Conservation (phyloP, 2,113 vertebrate genomes). For the Riparia riparia region DNA sequence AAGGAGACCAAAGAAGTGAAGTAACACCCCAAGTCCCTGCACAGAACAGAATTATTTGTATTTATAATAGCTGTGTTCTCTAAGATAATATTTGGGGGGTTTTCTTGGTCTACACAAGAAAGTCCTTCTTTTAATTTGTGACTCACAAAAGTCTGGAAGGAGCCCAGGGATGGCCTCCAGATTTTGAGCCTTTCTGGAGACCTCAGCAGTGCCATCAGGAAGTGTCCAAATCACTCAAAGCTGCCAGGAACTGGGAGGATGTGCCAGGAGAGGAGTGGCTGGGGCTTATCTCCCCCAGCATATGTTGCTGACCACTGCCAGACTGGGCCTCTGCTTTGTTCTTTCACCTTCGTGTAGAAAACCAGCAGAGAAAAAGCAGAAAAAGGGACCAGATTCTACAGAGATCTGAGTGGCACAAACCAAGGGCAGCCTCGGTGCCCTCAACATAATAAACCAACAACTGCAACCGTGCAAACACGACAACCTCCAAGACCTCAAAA, state of each 20-base stretch:
- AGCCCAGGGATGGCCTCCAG: background rate
- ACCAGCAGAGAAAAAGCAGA: background rate
- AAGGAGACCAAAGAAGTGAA: background rate
- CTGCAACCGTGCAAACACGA: background rate
- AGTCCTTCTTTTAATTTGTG: background rate
- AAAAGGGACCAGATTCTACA: background rate
- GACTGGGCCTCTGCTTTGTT: background rate
- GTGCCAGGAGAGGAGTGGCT: background rate
- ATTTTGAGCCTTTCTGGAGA: background rate
- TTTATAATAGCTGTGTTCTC: background rate
- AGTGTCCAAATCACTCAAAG: background rate
- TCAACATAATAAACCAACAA: background rate
- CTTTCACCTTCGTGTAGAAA: rapidly evolving
- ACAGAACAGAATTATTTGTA: background rate
- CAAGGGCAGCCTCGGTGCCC: background rate
- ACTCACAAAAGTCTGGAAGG: slow-evolving; percentile 5
- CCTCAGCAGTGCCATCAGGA: background rate
- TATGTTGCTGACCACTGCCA: background rate
- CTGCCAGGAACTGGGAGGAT: slow-evolving; percentile 3
- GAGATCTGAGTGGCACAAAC: background rate
- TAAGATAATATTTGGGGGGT: background rate
- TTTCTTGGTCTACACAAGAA: background rate
- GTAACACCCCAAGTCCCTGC: background rate
- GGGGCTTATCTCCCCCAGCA: slow-evolving; percentile 9
- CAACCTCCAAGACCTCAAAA: background rate